A percentile compares a stretch with the other conserved stretches of the same genome.
Evolutionary conservation across 1,140 invertebrate genomes (phyloP).

Genomic region (Caenorhabditis remanei): DNA sequence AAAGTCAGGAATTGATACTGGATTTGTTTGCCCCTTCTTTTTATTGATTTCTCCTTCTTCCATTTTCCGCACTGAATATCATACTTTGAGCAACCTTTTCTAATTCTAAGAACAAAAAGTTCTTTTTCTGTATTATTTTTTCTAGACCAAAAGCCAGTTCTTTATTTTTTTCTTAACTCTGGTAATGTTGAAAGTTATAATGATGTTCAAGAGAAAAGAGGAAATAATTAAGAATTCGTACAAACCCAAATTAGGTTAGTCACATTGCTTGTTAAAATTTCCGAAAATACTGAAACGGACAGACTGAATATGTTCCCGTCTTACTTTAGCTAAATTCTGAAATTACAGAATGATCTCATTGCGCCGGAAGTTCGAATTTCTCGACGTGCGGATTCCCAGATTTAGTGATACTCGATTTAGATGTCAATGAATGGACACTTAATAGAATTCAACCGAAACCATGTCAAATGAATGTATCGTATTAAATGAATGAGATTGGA

Average conservation of each 20-base stretch:
- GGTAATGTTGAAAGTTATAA: slow-evolving; percentile 13
- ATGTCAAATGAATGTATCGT: too few relatives aligned
- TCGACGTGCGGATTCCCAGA: not conserved
- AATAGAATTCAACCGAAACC: not conserved
- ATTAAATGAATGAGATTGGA: too few relatives aligned
- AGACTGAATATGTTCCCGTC: too few relatives aligned
- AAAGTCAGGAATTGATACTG: too few relatives aligned
- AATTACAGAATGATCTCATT: not conserved
- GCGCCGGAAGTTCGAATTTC: not conserved
- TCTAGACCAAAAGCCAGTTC: not conserved
- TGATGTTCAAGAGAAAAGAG: not conserved
- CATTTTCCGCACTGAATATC: too few relatives aligned
- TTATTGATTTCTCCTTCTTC: too few relatives aligned
- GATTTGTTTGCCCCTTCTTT: too few relatives aligned
- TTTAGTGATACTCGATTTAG: not conserved
- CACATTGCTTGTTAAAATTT: not conserved
- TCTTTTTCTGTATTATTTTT: too few relatives aligned
- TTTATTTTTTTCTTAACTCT: not conserved
- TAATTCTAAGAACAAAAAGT: too few relatives aligned
- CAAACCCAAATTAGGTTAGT: slow-evolving; percentile 22
- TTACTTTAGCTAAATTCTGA: too few relatives aligned
- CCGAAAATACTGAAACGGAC: not conserved
- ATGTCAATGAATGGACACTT: not conserved
- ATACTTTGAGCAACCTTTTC: too few relatives aligned
- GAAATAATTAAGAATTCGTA: not conserved